A percentile compares a stretch with the other conserved stretches of the same genome.
Conservation (phyloP, 2,113 vertebrate species). For the Aldabrachelys gigantea region DNA sequence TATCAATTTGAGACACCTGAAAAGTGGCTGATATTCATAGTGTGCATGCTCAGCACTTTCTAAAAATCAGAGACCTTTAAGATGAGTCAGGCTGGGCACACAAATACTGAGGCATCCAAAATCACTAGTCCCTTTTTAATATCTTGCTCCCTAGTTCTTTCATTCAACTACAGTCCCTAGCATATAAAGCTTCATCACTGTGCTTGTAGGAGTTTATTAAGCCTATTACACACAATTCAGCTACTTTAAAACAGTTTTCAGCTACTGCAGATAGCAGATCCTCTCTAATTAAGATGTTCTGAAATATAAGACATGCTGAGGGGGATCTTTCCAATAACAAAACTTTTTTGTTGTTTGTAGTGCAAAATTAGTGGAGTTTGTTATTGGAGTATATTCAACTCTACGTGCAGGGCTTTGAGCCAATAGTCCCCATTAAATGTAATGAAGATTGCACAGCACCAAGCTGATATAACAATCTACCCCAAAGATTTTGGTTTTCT, state of each 20-base stretch:
- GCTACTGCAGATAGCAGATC: neutral
- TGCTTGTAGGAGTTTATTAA: neutral
- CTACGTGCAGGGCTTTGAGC: neutral
- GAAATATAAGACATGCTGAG: constrained; percentile 4
- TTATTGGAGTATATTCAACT: neutral
- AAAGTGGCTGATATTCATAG: constrained; percentile 40
- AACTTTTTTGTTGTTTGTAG: neutral
- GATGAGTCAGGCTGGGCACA: constrained; percentile 13
- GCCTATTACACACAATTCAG: constrained; percentile 28
- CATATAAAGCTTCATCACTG: constrained; percentile 8
- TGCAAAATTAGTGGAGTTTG: neutral
- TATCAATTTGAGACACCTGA: neutral
- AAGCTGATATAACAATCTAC: neutral
- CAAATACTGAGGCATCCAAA: neutral
- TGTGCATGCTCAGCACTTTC: neutral
- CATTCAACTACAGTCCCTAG: neutral
- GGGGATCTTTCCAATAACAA: neutral
- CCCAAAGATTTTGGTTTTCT: neutral
- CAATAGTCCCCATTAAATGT: neutral
- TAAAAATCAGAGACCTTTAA: constrained; percentile 44
- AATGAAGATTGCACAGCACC: neutral
- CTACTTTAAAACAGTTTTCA: constrained; percentile 33
- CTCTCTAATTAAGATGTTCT: constrained; percentile 19
- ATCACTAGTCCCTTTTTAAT: neutral
- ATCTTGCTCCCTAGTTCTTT: neutral